A percentile compares a stretch with the other conserved stretches of the same genome.
Evolutionary conservation across 2,888 invertebrate species (phyloP).

Genomic region (Pantelozetes paolii): DNA sequence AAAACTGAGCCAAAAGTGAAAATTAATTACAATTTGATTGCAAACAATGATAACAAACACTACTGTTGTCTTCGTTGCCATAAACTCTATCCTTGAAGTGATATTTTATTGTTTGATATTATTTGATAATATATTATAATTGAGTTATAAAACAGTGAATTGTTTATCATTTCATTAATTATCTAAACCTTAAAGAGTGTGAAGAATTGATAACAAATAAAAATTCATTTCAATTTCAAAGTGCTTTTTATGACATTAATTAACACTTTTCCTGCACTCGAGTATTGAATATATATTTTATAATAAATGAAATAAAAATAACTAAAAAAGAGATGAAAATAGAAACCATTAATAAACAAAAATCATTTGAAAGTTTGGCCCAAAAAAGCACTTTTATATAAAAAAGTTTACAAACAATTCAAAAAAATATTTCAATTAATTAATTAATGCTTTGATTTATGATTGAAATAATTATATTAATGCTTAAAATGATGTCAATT

Average conservation of each 20-base stretch:
- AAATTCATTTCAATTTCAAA: no score
- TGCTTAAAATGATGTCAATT: constrained; percentile 11
- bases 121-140: not conserved
- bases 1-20: no score
- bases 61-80: not conserved
- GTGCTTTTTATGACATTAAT: not conserved
- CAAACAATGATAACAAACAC: not conserved
- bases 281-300: not conserved
- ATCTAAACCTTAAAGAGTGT: no score
- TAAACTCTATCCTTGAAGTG: constrained; percentile 16
- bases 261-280: constrained; percentile 3
- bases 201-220: no score
- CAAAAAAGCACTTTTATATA: no score
- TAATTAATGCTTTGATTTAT: no score
- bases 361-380: no score
- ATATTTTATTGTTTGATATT: constrained; percentile 14
- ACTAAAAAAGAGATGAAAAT: not conserved
- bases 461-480: no score
- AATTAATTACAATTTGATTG: not conserved
- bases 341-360: no score
- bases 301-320: not conserved
- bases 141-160: constrained; percentile 2
- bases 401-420: no score
- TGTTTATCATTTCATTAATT: no score
- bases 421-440: no score